These are phyloP conservation scores for Sarcophaga rosellei DNA, from an alignment of 2,888 invertebrate genomes.

Conservation along the genomic window DNA sequence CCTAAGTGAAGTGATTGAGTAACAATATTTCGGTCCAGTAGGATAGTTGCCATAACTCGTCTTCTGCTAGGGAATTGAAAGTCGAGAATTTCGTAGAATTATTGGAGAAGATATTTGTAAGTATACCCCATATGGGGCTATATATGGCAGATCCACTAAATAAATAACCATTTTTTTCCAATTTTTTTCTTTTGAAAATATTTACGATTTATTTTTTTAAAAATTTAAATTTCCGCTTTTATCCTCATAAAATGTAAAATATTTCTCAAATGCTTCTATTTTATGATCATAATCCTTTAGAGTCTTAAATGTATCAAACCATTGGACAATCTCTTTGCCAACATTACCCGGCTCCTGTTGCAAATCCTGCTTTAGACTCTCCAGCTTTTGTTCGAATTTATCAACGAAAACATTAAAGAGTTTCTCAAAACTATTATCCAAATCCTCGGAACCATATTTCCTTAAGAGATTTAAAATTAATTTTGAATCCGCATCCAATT, in stretches of 20 bases:
- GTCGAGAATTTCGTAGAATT: too few species aligned
- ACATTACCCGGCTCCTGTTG: background rate
- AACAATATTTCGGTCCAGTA: too few species aligned
- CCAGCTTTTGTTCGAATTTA: constrained; percentile 43
- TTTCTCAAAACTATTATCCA: constrained; percentile 58
- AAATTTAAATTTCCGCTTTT: background rate
- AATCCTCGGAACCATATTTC: constrained; percentile 60
- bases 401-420: constrained; percentile 51
- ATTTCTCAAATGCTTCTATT: constrained; percentile 41
- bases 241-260: constrained; percentile 33
- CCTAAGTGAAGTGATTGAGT: too few species aligned
- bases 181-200: background rate
- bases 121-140: too few species aligned
- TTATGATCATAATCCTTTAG: constrained; percentile 42
- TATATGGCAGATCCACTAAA: too few species aligned
- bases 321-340: constrained; percentile 20
- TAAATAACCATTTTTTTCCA: background rate
- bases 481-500: constrained; percentile 37
- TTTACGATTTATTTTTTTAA: background rate
- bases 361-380: constrained; percentile 25
- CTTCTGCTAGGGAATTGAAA: too few species aligned
- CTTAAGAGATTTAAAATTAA: constrained; percentile 19
- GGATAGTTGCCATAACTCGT: too few species aligned
- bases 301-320: constrained; percentile 37
- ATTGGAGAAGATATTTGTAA: too few species aligned